Conservation (phyloP, 1,140 invertebrate genomes). For the Caenorhabditis remanei region DNA sequence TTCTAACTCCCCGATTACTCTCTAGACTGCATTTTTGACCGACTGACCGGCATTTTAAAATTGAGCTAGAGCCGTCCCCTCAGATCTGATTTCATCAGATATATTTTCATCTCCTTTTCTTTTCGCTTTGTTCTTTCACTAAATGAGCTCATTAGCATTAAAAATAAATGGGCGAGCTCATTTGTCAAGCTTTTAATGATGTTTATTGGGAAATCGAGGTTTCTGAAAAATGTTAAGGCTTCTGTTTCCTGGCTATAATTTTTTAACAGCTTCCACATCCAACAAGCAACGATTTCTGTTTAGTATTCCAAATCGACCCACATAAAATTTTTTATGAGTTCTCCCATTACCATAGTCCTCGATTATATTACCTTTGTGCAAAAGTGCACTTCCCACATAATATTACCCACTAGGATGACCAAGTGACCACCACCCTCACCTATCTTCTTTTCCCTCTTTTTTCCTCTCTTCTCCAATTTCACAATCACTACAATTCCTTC, state of each 20-base stretch:
- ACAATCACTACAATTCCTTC: no score
- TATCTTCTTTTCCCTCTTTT: neutral
- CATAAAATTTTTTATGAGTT: neutral
- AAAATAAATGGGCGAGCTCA: neutral
- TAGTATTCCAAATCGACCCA: neutral
- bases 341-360: neutral
- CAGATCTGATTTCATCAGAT: conserved; percentile 6
- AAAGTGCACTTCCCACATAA: neutral
- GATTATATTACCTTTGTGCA: no score
- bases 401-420: neutral
- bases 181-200: no score
- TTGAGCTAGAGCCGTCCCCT: neutral
- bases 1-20: no score
- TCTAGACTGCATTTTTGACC: no score
- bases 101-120: neutral
- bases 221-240: no score
- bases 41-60: no score
- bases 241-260: no score
- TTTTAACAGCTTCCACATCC: no score
- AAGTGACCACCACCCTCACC: neutral
- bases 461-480: neutral
- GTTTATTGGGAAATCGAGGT: no score
- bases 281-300: no score
- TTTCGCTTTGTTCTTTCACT: neutral
- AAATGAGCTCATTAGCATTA: neutral